Percentiles rank a stretch among this genome's conserved stretches.
Evolutionary conservation across 2,797 vertebrate species (phyloP).

Genomic region (Tiaroga cobitis): DNA sequence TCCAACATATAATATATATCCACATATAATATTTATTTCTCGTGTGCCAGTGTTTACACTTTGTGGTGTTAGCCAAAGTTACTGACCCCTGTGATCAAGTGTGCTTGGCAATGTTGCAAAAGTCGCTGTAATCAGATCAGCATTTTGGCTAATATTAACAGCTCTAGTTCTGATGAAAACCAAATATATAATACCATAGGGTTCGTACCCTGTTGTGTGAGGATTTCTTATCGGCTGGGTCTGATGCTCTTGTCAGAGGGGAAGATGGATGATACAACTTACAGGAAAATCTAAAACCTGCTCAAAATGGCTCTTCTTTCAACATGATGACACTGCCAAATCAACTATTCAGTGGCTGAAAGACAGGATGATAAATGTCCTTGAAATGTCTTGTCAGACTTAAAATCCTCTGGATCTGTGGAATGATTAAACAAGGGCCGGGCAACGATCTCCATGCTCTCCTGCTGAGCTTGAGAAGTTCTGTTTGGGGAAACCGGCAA

Average conservation of each 20-base stretch:
- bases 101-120: not conserved
- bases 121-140: not conserved
- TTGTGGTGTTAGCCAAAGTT: not conserved
- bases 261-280: slow-evolving; percentile 37
- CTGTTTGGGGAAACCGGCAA: not conserved
- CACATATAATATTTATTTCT: not conserved
- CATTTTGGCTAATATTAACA: not conserved
- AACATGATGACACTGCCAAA: not conserved
- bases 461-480: not conserved
- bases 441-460: not conserved
- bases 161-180: not conserved
- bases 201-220: not conserved
- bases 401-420: not conserved
- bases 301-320: not conserved
- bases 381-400: not conserved
- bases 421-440: not conserved
- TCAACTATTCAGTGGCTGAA: not conserved
- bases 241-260: not conserved
- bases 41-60: not conserved
- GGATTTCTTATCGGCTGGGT: not conserved
- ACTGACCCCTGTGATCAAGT: not conserved
- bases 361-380: slow-evolving; percentile 21
- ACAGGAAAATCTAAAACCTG: slow-evolving; percentile 23
- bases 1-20: not conserved
- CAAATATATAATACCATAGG: not conserved